A percentile compares a stretch with the other conserved stretches of the same genome.
Evolutionary conservation across 2,888 invertebrate species (phyloP).

Genomic region (Lysandra coridon): DNA sequence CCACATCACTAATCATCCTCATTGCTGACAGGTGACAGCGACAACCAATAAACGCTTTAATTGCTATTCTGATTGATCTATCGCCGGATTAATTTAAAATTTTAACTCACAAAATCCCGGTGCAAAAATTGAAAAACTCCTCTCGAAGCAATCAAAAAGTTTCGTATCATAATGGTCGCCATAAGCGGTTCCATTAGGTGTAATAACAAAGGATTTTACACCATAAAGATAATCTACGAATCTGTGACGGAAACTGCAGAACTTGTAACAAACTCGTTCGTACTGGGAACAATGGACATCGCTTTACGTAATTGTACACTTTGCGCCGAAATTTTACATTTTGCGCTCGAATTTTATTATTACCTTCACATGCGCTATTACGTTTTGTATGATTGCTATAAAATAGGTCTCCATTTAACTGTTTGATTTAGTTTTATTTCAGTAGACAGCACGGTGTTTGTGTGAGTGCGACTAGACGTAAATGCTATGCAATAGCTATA

Average conservation of each 20-base stretch:
- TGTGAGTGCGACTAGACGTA: no score
- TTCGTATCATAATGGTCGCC: slow-evolving; percentile 48
- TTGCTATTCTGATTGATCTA: slow-evolving; percentile 8
- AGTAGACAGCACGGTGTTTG: no score
- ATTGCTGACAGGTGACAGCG: neutral
- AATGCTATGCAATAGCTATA: no score
- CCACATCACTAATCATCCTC: neutral
- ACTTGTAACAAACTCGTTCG: slow-evolving; percentile 63
- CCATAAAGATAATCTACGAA: slow-evolving; percentile 48
- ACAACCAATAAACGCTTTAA: slow-evolving; percentile 12
- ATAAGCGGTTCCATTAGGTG: slow-evolving; percentile 67
- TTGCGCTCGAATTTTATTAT: neutral
- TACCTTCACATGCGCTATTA: neutral
- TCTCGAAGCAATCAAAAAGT: slow-evolving; percentile 27
- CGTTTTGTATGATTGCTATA: neutral
- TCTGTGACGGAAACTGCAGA: slow-evolving; percentile 50
- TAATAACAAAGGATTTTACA: slow-evolving; percentile 57
- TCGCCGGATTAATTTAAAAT: neutral
- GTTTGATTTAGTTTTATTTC: neutral
- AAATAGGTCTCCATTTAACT: neutral
- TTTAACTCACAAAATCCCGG: neutral
- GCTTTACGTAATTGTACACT: slow-evolving; percentile 30
- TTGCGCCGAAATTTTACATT: slow-evolving; percentile 1
- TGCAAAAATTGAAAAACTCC: slow-evolving; percentile 1
- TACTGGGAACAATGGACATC: slow-evolving; percentile 39